Evolutionary conservation across 37 sponge, comb jelly and placozoan species (phyloP), one percentile per base, ranked within the genome.

Genomic region (Amphimedon queenslandica): DNA sequence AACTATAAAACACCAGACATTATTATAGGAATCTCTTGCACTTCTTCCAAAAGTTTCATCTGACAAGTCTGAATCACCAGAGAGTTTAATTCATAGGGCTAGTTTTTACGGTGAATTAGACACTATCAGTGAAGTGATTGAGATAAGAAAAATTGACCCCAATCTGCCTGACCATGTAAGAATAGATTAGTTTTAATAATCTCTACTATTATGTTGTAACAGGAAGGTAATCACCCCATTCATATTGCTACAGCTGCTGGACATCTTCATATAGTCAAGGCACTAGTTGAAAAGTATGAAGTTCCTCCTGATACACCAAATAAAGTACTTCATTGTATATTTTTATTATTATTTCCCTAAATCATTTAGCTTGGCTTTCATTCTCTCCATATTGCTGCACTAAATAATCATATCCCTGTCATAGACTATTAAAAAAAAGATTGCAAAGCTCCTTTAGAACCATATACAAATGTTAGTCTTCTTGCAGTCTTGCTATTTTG

Each of bases 371-470:
- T 1, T 61, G 42, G 42, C 1, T 61, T 40, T 58, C 63, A 31
- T 1, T 64, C 75, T 40, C 64, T 74, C 11, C 75, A 74, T 37
- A 60, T 74, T 4, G 75, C 75, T 2, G 75, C 75, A 60, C 24
- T 28, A 2, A 61, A 74, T 61, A 64, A 64, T 13, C 63, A 58
- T 33, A 34, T 74, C 8, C 41, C 33, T 63, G 24, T 74, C 2
- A 41, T 37, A 0, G 11, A 74, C 24, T 74, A 74, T 42, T 23
- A 60, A 2, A 34, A 60, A 31, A 40, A 1, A 2, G 64, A 74
- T 10, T 63, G 64, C 64, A 58, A 74, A 40, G 75, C 35, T 36
- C 42, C 8, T 34, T 2, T 74, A 39, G 75, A 74, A 2, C 42
- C 42, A 55, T 47, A 18, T 47, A 18, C 53, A 47, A 47, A 8